These are phyloP conservation scores for Torymus texanus DNA, from an alignment of 2,888 invertebrate genomes.

Conservation along the genomic window DNA sequence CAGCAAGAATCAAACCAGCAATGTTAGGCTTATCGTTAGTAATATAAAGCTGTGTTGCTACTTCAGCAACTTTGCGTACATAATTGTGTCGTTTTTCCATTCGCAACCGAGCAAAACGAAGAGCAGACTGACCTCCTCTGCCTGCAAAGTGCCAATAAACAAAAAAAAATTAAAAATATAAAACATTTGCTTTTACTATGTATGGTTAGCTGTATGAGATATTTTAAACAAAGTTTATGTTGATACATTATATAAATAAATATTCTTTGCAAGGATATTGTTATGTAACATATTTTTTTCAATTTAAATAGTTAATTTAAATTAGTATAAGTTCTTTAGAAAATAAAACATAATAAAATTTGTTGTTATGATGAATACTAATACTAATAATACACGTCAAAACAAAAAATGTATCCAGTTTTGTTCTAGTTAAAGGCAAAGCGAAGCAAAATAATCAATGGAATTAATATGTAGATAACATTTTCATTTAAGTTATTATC, in stretches of 20 bases:
- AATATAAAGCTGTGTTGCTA: slow-evolving; percentile 97
- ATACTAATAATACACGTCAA: neutral
- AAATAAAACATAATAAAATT: too few relatives aligned
- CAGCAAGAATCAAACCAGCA: slow-evolving; percentile 97
- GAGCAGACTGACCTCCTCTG: slow-evolving; percentile 99
- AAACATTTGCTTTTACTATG: neutral
- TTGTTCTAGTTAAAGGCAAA: slow-evolving; percentile 27
- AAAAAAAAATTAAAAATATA: slow-evolving; percentile 16
- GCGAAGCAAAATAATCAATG: slow-evolving; percentile 23
- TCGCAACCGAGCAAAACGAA: slow-evolving; percentile 98
- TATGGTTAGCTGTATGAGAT: too few relatives aligned
- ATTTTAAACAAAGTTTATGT: too few relatives aligned
- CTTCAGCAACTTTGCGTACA: slow-evolving; percentile 98
- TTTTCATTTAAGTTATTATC: slow-evolving; percentile 6
- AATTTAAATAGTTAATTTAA: too few relatives aligned
- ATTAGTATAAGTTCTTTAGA: too few relatives aligned
- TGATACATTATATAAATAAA: too few relatives aligned
- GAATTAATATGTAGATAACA: slow-evolving; percentile 26
- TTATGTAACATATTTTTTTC: too few relatives aligned
- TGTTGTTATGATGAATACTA: too few relatives aligned
- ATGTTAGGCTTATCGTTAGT: slow-evolving; percentile 98
- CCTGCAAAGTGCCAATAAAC: slow-evolving; percentile 73
- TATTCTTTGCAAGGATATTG: too few relatives aligned
- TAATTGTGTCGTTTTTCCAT: slow-evolving; percentile 99
- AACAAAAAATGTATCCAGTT: slow-evolving; percentile 15